Conservation (phyloP, 2,797 vertebrate species). For the Phataginus tetradactyla region DNA sequence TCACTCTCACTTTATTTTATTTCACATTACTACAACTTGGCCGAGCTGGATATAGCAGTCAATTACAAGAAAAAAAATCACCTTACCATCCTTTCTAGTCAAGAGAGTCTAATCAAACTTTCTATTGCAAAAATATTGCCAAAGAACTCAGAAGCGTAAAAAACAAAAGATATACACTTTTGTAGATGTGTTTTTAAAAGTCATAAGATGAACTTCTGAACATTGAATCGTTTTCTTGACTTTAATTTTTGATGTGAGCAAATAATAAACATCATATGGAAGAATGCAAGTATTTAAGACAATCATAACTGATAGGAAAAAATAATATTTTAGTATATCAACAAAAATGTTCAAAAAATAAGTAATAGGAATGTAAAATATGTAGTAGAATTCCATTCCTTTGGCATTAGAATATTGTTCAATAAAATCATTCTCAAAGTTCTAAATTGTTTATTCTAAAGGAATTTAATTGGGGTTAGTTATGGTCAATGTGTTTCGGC, state of each 20-base stretch:
- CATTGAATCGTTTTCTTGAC: constrained; percentile 22
- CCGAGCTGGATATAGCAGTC: background rate
- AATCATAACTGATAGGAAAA: background rate
- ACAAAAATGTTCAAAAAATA: constrained; percentile 38
- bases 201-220: background rate
- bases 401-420: background rate
- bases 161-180: background rate
- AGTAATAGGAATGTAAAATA: background rate
- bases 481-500: background rate
- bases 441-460: constrained; percentile 11
- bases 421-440: constrained; percentile 44
- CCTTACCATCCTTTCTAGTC: background rate
- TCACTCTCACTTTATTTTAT: background rate
- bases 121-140: constrained; percentile 23
- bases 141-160: background rate
- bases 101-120: background rate
- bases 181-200: background rate
- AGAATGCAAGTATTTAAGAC: constrained; percentile 4
- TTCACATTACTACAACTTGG: constrained; percentile 28
- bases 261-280: background rate
- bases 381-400: background rate
- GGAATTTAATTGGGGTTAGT: background rate
- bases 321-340: background rate
- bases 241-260: constrained; percentile 13
- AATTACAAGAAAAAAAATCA: background rate